Percentiles rank a stretch among this genome's conserved stretches.
Evolutionary conservation across 2,113 vertebrate species (phyloP).

Genomic region (Miniopterus natalensis): DNA sequence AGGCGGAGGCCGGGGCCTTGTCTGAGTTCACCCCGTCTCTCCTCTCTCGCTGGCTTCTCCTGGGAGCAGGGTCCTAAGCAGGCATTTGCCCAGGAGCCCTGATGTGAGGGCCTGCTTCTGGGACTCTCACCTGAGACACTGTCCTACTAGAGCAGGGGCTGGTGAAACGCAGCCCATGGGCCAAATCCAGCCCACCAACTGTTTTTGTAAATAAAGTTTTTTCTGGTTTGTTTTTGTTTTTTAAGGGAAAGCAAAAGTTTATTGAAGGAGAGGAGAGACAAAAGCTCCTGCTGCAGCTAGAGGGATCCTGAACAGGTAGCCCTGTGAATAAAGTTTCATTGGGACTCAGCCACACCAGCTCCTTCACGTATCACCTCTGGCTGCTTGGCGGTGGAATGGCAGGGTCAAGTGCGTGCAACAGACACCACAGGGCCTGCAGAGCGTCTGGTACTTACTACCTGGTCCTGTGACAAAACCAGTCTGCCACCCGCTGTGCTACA

Average conservation of each 20-base stretch:
- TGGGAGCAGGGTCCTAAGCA: not conserved
- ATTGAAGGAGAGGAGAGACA: no score
- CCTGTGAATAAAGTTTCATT: not conserved
- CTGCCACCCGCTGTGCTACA: not conserved
- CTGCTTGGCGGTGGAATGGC: not conserved
- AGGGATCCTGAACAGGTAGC: no score
- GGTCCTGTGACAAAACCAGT: not conserved
- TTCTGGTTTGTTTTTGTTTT: no score
- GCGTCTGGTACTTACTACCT: fast-evolving
- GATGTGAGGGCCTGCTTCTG: not conserved
- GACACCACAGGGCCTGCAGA: not conserved
- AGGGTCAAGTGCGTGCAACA: fast-evolving
- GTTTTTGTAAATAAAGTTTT: constrained; percentile 3
- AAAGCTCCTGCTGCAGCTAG: no score
- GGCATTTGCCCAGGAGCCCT: not conserved
- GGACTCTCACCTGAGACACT: not conserved
- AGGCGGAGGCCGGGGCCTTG: not conserved
- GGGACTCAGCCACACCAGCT: not conserved
- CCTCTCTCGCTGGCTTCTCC: not conserved
- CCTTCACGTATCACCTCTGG: not conserved
- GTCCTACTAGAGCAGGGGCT: not conserved
- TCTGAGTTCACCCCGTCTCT: not conserved
- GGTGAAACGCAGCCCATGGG: not conserved
- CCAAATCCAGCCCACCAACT: not conserved
- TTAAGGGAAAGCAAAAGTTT: no score